phyloP scores from a whole-genome alignment of 2,888 invertebrate species.

The Coenonympha arcania region DNA sequence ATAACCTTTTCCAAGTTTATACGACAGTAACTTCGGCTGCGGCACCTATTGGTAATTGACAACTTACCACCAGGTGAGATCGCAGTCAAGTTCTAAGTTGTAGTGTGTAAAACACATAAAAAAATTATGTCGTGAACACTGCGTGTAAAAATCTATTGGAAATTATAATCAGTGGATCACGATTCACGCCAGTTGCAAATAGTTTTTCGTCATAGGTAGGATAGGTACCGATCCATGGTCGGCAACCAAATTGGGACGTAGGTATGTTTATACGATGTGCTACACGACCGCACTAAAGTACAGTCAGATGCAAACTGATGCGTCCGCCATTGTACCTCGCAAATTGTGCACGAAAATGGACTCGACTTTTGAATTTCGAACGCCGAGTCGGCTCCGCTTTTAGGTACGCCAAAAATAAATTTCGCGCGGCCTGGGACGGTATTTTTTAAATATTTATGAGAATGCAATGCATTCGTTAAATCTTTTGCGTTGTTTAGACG shows the following conservation, averaged over 20 bases:
- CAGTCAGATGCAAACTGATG: conserved; percentile 21
- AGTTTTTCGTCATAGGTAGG: too few relatives aligned
- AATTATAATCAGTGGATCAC: too few relatives aligned
- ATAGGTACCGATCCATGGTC: too few relatives aligned
- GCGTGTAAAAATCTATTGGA: too few relatives aligned
- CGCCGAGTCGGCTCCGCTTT: conserved; percentile 5
- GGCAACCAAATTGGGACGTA: conserved; percentile 7
- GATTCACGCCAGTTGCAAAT: too few relatives aligned
- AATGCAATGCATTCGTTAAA: neutral
- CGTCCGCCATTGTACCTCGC: conserved; percentile 17
- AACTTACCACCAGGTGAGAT: too few relatives aligned
- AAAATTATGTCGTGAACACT: too few relatives aligned
- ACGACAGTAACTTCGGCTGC: too few relatives aligned
- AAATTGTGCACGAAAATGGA: conserved; percentile 28
- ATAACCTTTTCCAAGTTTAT: too few relatives aligned
- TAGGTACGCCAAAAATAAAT: neutral
- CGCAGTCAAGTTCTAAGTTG: too few relatives aligned
- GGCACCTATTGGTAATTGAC: too few relatives aligned
- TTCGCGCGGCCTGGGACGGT: neutral
- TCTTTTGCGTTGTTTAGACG: neutral
- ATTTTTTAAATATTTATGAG: conserved; percentile 1
- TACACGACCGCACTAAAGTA: conserved; percentile 17
- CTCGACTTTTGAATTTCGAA: conserved; percentile 22
- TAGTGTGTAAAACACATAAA: too few relatives aligned
- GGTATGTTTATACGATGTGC: conserved; percentile 3